Evolutionary conservation across 2,888 invertebrate genomes (phyloP).

Genomic region (Dysmachus trigonus): DNA sequence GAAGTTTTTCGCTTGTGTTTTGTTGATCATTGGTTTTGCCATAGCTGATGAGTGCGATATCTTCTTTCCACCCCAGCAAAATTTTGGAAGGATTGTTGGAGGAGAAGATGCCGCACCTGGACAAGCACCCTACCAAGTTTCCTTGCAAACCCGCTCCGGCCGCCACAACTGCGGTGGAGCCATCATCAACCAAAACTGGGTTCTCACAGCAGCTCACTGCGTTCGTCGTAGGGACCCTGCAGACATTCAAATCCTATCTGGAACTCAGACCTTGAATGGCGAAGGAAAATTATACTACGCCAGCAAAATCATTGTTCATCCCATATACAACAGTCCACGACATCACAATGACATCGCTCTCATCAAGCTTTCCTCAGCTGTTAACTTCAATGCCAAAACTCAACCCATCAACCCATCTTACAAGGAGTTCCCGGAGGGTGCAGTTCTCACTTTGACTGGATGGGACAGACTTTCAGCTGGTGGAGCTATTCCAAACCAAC

Average conservation of each 20-base stretch:
- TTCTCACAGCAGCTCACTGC: conserved; percentile 61
- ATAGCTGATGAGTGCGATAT: no score
- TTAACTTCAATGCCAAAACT: conserved; percentile 67
- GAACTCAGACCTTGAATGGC: conserved; percentile 57
- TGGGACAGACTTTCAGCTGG: conserved; percentile 70
- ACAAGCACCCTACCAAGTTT: conserved; percentile 59
- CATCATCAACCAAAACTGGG: conserved; percentile 56
- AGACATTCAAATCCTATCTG: conserved; percentile 56
- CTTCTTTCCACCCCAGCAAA: no score
- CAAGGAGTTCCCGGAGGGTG: conserved; percentile 67
- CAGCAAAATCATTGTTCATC: conserved; percentile 56
- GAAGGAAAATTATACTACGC: conserved; percentile 55
- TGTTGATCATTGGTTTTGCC: neutral
- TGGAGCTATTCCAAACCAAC: conserved; percentile 65
- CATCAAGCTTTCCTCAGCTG: conserved; percentile 67
- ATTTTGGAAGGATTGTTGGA: conserved; percentile 44
- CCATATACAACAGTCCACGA: conserved; percentile 56
- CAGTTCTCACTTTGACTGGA: conserved; percentile 68
- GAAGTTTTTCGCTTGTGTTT: neutral
- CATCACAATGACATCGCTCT: conserved; percentile 75
- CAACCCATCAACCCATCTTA: conserved; percentile 67
- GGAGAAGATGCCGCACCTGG: conserved; percentile 41
- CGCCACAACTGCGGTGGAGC: conserved; percentile 61
- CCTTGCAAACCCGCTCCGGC: conserved; percentile 57
- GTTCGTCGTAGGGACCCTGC: conserved; percentile 55